Conservation (phyloP, 1,140 invertebrate genomes). For the Schlechtendalia chinensis region DNA sequence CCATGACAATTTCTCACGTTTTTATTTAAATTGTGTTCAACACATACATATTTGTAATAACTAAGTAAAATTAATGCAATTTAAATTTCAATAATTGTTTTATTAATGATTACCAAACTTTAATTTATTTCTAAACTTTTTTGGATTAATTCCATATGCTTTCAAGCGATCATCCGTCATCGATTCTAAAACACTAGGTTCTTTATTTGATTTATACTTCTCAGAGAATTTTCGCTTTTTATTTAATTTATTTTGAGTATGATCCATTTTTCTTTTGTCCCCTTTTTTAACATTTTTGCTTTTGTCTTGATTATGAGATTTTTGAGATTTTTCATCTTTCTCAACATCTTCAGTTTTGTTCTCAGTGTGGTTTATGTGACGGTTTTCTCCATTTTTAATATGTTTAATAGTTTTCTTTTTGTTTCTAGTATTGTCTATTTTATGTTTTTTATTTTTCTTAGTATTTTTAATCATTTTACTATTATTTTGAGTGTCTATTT, state of each 20-base stretch:
- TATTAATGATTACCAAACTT: conserved; percentile 54
- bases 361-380: no score
- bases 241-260: background rate
- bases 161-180: conserved; percentile 75
- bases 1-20: no score
- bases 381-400: background rate
- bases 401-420: background rate
- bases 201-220: conserved; percentile 20
- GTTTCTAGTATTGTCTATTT: background rate
- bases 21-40: no score
- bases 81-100: conserved; percentile 6
- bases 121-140: conserved; percentile 73
- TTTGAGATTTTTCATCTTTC: background rate
- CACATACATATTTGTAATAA: no score
- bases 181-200: conserved; percentile 38
- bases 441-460: background rate
- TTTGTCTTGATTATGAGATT: background rate
- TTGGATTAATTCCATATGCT: conserved; percentile 89
- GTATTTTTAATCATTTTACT: background rate
- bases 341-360: background rate
- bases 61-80: background rate
- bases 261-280: conserved; percentile 29
- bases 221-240: conserved; percentile 8
- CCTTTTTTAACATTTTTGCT: conserved; percentile 1
- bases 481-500: background rate